Conservation (phyloP, 2,888 invertebrate species). For the Agonopterix subpropinquella region DNA sequence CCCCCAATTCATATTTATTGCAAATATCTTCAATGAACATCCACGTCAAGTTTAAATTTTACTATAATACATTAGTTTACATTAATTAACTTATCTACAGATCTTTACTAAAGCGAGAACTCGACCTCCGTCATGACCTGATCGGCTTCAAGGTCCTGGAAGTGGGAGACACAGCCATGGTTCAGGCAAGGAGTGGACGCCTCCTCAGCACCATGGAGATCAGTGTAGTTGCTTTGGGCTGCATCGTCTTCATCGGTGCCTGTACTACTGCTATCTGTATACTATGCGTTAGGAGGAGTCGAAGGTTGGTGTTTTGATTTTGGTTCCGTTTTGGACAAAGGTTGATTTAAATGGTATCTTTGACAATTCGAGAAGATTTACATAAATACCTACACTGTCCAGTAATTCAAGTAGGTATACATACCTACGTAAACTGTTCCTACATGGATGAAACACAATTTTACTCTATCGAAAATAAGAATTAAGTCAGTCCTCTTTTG, state of each 20-base stretch:
- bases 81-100: constrained; percentile 42
- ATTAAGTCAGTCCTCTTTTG: no score
- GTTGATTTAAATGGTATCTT: no score
- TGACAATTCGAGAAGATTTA: no score
- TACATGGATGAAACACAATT: no score
- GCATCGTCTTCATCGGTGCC: constrained; percentile 88
- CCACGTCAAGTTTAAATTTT: no score
- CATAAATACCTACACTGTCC: no score
- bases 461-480: no score
- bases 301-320: constrained; percentile 58
- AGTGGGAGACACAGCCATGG: constrained; percentile 66
- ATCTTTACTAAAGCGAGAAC: constrained; percentile 77
- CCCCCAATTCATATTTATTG: no score
- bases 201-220: constrained; percentile 84
- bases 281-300: constrained; percentile 79
- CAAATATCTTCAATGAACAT: no score
- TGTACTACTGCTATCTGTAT: constrained; percentile 87
- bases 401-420: no score
- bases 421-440: no score
- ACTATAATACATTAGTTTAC: no score
- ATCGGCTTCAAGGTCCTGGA: constrained; percentile 81
- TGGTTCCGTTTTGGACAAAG: background rate
- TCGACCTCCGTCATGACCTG: constrained; percentile 77
- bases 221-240: constrained; percentile 86
- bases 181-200: constrained; percentile 48